Evolutionary conservation across 2,797 vertebrate genomes (phyloP).

Genomic region (Bradypodion ventrale): DNA sequence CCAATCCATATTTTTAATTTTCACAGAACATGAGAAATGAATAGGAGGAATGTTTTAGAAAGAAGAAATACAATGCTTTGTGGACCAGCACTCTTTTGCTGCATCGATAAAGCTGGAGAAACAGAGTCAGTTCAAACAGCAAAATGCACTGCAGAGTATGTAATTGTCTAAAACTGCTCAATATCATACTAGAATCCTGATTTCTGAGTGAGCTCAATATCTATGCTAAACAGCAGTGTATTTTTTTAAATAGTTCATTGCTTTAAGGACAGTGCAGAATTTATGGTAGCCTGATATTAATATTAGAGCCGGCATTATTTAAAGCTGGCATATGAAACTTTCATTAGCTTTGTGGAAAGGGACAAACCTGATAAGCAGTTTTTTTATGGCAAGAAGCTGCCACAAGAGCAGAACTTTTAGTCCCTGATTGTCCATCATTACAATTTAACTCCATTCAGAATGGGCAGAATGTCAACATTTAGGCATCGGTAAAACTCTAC

Average conservation of each 20-base stretch:
- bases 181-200: background rate
- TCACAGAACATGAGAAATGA: background rate
- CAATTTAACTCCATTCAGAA: slow-evolving; percentile 5
- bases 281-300: slow-evolving; percentile 19
- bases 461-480: background rate
- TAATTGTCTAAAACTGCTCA: background rate
- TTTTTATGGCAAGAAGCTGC: slow-evolving; percentile 20
- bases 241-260: slow-evolving; percentile 2
- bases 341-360: slow-evolving; percentile 31
- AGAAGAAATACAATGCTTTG: background rate
- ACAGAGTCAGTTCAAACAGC: background rate
- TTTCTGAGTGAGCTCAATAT: slow-evolving; percentile 17
- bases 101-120: background rate
- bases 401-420: background rate
- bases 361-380: slow-evolving; percentile 30
- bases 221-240: background rate
- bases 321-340: slow-evolving; percentile 18
- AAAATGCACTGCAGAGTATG: background rate
- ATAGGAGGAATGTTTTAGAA: background rate
- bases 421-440: slow-evolving; percentile 14
- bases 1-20: background rate
- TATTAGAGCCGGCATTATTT: slow-evolving; percentile 12
- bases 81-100: background rate
- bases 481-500: background rate
- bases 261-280: slow-evolving; percentile 23